Conservation (phyloP, 1,140 invertebrate genomes). For the Anastrepha ludens region DNA sequence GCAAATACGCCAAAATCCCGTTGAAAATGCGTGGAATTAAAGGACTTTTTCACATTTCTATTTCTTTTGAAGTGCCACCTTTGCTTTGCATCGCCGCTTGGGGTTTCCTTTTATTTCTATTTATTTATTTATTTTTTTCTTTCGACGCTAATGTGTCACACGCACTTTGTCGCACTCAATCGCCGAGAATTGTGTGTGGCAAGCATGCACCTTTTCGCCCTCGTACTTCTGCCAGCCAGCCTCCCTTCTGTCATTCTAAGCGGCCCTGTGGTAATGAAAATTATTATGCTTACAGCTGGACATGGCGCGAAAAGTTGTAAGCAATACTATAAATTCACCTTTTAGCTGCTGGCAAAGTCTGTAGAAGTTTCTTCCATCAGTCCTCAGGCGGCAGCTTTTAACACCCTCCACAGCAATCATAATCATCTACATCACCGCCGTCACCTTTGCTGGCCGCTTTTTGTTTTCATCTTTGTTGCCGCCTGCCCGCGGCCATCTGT, state of each 20-base stretch:
- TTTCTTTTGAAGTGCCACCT: constrained; percentile 50
- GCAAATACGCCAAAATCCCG: constrained; percentile 45
- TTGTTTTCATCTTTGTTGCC: constrained; percentile 2
- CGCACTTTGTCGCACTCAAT: constrained; percentile 36
- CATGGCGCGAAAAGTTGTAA: constrained; percentile 41
- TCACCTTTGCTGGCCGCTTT: constrained; percentile 10
- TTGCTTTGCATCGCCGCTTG: background rate
- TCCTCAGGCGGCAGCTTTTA: background rate
- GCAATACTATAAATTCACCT: constrained; percentile 47
- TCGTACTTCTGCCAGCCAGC: too few species aligned
- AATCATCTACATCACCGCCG: constrained; percentile 18
- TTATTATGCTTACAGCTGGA: constrained; percentile 51
- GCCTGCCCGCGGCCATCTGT: constrained; percentile 8
- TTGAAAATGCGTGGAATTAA: constrained; percentile 51
- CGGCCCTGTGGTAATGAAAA: constrained; percentile 31
- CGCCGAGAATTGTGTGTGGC: background rate
- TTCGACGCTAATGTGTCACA: constrained; percentile 57
- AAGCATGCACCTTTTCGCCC: background rate
- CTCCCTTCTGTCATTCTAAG: background rate
- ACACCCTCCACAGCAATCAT: constrained; percentile 25
- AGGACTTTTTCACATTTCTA: constrained; percentile 37
- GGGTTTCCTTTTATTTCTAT: constrained; percentile 1
- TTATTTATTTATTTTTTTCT: background rate
- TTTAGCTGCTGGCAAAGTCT: constrained; percentile 18
- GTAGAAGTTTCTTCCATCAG: background rate